These are phyloP conservation scores for Therioaphis trifolii DNA, from an alignment of 2,888 invertebrate species.

Conservation along the genomic window DNA sequence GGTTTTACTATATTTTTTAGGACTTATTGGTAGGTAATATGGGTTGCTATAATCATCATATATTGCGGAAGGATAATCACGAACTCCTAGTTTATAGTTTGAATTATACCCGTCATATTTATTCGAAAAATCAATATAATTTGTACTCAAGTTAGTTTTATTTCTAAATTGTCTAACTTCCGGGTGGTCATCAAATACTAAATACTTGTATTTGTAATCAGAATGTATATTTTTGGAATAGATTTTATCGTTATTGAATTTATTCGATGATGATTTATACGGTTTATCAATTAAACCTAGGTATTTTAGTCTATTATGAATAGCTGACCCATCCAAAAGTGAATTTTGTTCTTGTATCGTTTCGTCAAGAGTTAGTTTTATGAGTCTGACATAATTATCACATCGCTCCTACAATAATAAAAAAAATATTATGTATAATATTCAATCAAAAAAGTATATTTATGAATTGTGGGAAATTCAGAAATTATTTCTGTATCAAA, in stretches of 20 bases:
- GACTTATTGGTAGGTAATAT: not conserved
- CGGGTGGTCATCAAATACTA: not conserved
- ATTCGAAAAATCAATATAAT: not conserved
- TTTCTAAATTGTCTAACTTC: slow-evolving; percentile 10
- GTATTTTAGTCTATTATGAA: slow-evolving; percentile 49
- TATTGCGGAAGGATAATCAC: not conserved
- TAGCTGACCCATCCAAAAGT: slow-evolving; percentile 50
- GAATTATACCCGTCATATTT: not conserved
- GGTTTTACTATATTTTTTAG: slow-evolving; percentile 15
- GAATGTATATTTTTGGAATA: slow-evolving; percentile 19
- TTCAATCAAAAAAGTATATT: too few relatives aligned
- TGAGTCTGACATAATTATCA: slow-evolving; percentile 49
- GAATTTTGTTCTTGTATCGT: slow-evolving; percentile 54
- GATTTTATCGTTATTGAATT: not conserved
- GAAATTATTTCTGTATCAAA: too few relatives aligned
- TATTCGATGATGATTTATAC: not conserved
- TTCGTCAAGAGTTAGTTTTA: slow-evolving; percentile 57
- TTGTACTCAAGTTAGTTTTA: not conserved
- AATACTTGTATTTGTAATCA: slow-evolving; percentile 36
- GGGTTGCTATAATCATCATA: not conserved
- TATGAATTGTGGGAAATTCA: too few relatives aligned
- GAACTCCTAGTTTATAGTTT: not conserved
- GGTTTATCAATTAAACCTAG: slow-evolving; percentile 25
- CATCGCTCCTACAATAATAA: slow-evolving; percentile 53
- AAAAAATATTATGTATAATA: not conserved